Evolutionary conservation across 2,888 invertebrate genomes (phyloP), one percentile per base, ranked within the genome.

Genomic region (Dryomyza anilis): DNA sequence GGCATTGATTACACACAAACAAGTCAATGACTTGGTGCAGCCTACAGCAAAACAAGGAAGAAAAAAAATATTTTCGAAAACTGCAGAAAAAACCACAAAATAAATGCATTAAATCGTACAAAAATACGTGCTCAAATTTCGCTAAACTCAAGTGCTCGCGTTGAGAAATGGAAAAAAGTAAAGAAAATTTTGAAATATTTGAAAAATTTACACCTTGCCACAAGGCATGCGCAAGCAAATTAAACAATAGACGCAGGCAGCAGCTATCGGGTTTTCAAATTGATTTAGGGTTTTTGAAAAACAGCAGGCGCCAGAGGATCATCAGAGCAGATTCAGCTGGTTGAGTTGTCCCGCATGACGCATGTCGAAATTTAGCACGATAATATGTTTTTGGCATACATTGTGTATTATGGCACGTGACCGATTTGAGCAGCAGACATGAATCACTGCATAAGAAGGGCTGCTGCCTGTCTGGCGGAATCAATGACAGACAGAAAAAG

Each of bases 381-480:
- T 45, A 30, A 39, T 62, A 25, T 57, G 39, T 53, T 62, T 62
- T 53, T 57, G 56, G 63, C 63, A 50, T 25, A 62, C 55, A 55
- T 39, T 21, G 14, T 55, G 60, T 57, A 57, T 63, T 46, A 39
- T 57, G 65, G 65, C 65, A 61, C 65, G 65, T 65, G 65, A 56
- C 65, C 27, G 12, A n/a, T n/a, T n/a, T n/a, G n/a, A n/a, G n/a
- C n/a, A n/a, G n/a, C n/a, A n/a, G n/a, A n/a, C n/a, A n/a, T n/a
- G n/a, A n/a, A n/a, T n/a, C n/a, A n/a, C n/a, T n/a, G n/a, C n/a
- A n/a, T 48, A 25, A 27, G 19, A 25, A 46, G 16, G n/a, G 10
- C 16, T 14, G n/a, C 56, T 39, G 25, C 23, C 30, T 59, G 48
- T 12, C 21, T 43, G 52, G 23, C 36, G 14, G 36, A n/a, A 16